phyloP scores from a whole-genome alignment of 2,888 invertebrate species.

The Campaea margaritaria region DNA sequence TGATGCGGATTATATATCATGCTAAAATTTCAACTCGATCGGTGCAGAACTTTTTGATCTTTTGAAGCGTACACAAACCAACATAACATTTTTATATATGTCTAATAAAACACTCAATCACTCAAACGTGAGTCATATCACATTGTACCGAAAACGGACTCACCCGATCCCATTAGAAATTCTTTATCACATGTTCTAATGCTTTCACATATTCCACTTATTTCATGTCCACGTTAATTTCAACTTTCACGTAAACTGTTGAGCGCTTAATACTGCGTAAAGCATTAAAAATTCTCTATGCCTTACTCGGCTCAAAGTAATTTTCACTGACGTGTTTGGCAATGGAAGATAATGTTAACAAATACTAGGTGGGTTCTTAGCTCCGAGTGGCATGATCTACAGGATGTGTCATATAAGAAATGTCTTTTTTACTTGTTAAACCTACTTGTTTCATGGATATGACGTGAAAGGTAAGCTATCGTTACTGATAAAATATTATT shows the following conservation, averaged over 20 bases:
- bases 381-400: constrained; percentile 46
- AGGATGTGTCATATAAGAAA: constrained; percentile 42
- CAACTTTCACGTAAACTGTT: neutral
- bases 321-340: constrained; percentile 47
- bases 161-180: constrained; percentile 64
- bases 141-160: constrained; percentile 36
- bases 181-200: constrained; percentile 56
- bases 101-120: neutral
- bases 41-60: no score
- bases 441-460: no score
- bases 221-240: constrained; percentile 8
- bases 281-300: constrained; percentile 23
- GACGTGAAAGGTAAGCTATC: constrained; percentile 8
- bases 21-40: no score
- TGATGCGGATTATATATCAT: no score
- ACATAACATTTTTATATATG: no score
- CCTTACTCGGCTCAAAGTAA: constrained; percentile 36
- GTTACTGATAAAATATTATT: constrained; percentile 2
- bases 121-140: neutral
- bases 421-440: no score
- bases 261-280: neutral
- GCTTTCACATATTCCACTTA: constrained; percentile 38
- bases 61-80: no score
- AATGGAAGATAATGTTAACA: constrained; percentile 54
- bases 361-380: constrained; percentile 48